phyloP scores from a whole-genome alignment of 2,797 vertebrate genomes.

The Falco columbarius region DNA sequence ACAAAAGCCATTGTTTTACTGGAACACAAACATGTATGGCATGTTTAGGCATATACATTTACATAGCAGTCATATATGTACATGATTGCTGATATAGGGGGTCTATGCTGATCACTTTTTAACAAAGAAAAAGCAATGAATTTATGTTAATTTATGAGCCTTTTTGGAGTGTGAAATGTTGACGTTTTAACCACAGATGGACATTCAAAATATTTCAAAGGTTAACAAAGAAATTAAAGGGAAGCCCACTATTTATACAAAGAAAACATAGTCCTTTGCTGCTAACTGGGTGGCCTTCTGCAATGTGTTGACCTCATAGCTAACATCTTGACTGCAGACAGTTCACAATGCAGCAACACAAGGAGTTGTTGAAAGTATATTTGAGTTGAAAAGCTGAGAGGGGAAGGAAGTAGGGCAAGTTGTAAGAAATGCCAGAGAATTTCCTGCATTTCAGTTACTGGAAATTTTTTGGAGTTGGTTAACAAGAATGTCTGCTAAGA shows the following conservation, averaged over 20 bases:
- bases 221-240: not conserved
- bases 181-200: not conserved
- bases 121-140: not conserved
- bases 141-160: not conserved
- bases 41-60: not conserved
- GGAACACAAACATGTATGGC: not conserved
- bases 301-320: not conserved
- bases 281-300: not conserved
- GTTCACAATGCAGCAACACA: not conserved
- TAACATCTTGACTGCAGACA: not conserved
- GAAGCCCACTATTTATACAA: not conserved
- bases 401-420: not conserved
- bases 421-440: not conserved
- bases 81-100: not conserved
- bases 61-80: not conserved
- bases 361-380: not conserved
- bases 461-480: not conserved
- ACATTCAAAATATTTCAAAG: not conserved
- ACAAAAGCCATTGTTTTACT: not conserved
- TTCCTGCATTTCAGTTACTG: not conserved
- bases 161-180: not conserved
- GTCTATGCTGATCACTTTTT: not conserved
- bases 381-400: not conserved
- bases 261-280: not conserved
- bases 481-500: not conserved